These are phyloP conservation scores for Diprion similis DNA, from an alignment of 1,140 invertebrate genomes.

Conservation along the genomic window DNA sequence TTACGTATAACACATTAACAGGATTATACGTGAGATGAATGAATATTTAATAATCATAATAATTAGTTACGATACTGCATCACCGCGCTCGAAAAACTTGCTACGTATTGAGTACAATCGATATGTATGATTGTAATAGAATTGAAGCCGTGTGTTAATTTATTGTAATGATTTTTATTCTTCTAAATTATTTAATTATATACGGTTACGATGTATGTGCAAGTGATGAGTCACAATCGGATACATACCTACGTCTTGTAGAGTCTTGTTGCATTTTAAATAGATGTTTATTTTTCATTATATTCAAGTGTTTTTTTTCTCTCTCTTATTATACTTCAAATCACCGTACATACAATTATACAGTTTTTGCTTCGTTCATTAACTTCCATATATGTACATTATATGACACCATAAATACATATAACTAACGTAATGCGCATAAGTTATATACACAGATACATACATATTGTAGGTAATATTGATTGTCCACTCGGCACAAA, in stretches of 20 bases:
- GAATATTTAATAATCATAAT: too few relatives aligned
- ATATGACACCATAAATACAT: too few relatives aligned
- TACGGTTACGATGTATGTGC: neutral
- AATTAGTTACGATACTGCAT: too few relatives aligned
- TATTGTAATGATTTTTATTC: too few relatives aligned
- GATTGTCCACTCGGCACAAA: conserved; percentile 4
- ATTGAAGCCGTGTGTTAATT: too few relatives aligned
- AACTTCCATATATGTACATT: neutral
- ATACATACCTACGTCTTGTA: neutral
- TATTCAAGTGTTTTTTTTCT: neutral
- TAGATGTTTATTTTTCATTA: neutral
- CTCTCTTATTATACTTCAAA: neutral
- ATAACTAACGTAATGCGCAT: neutral
- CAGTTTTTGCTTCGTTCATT: neutral
- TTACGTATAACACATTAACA: too few relatives aligned
- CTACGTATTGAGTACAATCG: too few relatives aligned
- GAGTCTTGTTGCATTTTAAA: neutral
- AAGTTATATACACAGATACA: neutral
- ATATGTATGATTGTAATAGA: too few relatives aligned
- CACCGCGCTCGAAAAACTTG: too few relatives aligned
- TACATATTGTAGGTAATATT: conserved; percentile 1
- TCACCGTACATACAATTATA: too few relatives aligned
- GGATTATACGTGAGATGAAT: too few relatives aligned
- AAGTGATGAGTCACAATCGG: neutral
- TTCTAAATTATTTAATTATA: neutral